Percentiles rank a stretch among this genome's conserved stretches.
Conservation (phyloP, 2,888 invertebrate species). For the Cabera pusaria region DNA sequence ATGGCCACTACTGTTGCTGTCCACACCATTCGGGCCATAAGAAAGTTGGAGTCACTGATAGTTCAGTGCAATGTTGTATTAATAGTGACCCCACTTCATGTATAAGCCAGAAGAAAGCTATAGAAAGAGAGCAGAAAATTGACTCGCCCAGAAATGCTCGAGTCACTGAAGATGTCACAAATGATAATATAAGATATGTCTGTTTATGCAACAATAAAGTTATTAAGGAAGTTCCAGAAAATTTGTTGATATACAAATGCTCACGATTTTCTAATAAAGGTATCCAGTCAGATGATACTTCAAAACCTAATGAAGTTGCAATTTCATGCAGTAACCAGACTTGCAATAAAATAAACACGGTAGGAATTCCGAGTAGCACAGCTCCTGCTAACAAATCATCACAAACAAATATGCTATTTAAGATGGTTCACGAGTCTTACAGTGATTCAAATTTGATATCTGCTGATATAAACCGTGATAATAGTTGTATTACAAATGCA, state of each 20-base stretch:
- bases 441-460: conserved; percentile 37
- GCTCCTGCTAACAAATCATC: conserved; percentile 47
- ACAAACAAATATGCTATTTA: conserved; percentile 57
- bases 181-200: conserved; percentile 56
- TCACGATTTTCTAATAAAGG: conserved; percentile 47
- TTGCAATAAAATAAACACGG: conserved; percentile 4
- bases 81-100: conserved; percentile 30
- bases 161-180: conserved; percentile 36
- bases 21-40: conserved; percentile 44
- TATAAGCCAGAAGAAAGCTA: conserved; percentile 16
- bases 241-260: conserved; percentile 62
- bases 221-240: conserved; percentile 46
- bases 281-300: conserved; percentile 35
- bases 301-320: conserved; percentile 18
- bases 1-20: conserved; percentile 56
- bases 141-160: conserved; percentile 33
- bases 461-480: conserved; percentile 13
- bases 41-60: conserved; percentile 53
- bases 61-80: conserved; percentile 63
- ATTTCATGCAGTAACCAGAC: conserved; percentile 17
- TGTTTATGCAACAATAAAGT: conserved; percentile 57
- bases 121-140: conserved; percentile 13
- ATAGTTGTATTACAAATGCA: too few species aligned
- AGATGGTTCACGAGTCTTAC: conserved; percentile 37
- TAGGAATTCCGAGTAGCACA: conserved; percentile 6